phyloP scores from a whole-genome alignment of 2,797 vertebrate genomes.

The Holocentrus rufus region DNA sequence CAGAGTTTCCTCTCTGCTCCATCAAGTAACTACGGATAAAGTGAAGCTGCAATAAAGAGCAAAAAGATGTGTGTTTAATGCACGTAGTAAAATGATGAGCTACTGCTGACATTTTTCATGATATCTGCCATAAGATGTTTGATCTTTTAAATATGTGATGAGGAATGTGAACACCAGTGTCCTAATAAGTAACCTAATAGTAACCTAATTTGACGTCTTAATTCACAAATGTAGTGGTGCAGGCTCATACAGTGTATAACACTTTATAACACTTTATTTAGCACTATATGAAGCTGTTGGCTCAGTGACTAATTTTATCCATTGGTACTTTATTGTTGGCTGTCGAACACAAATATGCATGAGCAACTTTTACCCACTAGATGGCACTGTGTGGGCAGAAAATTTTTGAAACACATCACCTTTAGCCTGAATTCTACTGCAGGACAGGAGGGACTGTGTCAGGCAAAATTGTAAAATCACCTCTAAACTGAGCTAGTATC shows the following conservation, averaged over 20 bases:
- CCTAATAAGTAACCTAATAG: no score
- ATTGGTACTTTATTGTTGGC: no score
- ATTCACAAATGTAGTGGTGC: no score
- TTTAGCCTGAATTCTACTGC: no score
- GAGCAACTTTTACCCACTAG: slow-evolving; percentile 56
- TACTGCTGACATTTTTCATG: background rate
- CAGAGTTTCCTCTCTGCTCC: slow-evolving; percentile 68
- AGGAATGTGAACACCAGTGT: no score
- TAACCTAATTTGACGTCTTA: no score
- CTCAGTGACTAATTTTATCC: no score
- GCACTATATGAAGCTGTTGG: no score
- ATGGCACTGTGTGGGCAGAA: slow-evolving; percentile 45
- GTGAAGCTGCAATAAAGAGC: slow-evolving; percentile 80
- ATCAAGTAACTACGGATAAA: slow-evolving; percentile 90
- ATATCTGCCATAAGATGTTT: background rate
- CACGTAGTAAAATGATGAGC: background rate
- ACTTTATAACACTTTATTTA: no score
- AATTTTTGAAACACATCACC: background rate
- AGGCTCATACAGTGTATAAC: no score
- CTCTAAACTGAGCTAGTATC: background rate
- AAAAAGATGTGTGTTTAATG: background rate
- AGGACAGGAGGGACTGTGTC: no score
- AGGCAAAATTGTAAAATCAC: background rate
- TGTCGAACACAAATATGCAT: background rate
- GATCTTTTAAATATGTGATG: no score